Base-by-base conservation (phyloP, 2,888 invertebrate species). In the Drosophila neutralis region DNA sequence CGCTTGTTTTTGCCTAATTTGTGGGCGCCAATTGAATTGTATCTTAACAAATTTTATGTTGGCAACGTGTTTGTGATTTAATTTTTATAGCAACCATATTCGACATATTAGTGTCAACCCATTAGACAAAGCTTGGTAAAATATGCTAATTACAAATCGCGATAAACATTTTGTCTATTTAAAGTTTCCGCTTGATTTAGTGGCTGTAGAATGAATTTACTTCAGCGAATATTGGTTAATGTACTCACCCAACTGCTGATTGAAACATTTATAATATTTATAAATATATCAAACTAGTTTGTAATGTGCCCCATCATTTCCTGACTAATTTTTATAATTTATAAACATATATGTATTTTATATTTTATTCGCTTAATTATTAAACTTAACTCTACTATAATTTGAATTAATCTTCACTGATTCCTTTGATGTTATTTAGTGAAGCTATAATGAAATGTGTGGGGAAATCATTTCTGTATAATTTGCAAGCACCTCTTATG, bases 101-200 rank as follows among this genome's bases (percentile, higher is more conserved):
- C 81, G 77, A 68, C 61, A 73, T 65, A 76, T 81, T 80, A 76
- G 80, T 83, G 84, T 76, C 89, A 82, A 82, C 71, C 71, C 86
- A 82, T 84, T 83, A 71, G 81, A 64, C 80, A 71, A 76, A 84
- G 83, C 69, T 88, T 69, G 72, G 89, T 88, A 53, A 54, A 71
- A 80, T 83, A 88, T 84, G 84, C 81, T 86, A 90, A 84, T 84
- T 74, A 60, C n/a, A 59, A 54, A 70, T 31, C 31, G 63, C 69
- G 78, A 68, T 58, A 70, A 53, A 27, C 71, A 68, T 58, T 53
- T 27, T 53, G 77, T 77, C 73, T 49, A 63, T 36, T 72, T 74
- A 72, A 73, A 76, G 73, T 21, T 53, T 73, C 59, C 66, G 68
- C 29, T 65, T 88, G 66, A 82, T 74, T 73, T 57, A 67, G 52